phyloP scores from a whole-genome alignment of 2,113 vertebrate genomes.

The Perca flavescens region DNA sequence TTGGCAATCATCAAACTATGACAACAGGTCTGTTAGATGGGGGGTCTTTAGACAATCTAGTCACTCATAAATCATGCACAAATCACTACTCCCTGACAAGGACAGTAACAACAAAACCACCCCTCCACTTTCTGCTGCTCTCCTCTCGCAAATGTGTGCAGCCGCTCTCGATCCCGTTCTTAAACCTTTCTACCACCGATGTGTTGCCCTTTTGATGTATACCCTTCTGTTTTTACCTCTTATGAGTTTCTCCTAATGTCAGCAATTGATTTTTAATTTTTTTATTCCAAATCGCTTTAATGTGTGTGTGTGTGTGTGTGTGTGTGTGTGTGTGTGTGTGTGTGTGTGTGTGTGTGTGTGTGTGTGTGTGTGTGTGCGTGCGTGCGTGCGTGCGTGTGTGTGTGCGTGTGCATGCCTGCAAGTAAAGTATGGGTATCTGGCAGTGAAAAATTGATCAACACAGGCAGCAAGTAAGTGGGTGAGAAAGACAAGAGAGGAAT shows the following conservation, averaged over 20 bases:
- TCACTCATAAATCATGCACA: constrained; percentile 61
- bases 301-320: too few relatives aligned
- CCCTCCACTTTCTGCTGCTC: constrained; percentile 45
- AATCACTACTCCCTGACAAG: constrained; percentile 53
- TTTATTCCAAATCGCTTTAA: too few relatives aligned
- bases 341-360: constrained; percentile 40
- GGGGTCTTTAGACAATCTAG: constrained; percentile 39
- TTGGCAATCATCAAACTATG: constrained; percentile 22
- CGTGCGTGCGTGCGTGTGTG: constrained; percentile 37
- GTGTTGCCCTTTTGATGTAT: too few relatives aligned
- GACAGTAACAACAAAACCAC: constrained; percentile 57
- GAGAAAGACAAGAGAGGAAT: constrained; percentile 54
- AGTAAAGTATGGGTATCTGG: constrained; percentile 58
- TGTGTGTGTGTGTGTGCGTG: constrained; percentile 16
- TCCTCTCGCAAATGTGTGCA: constrained; percentile 46
- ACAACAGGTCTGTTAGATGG: constrained; percentile 38
- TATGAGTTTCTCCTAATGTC: too few relatives aligned
- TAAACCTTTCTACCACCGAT: too few relatives aligned
- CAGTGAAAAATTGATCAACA: constrained; percentile 68
- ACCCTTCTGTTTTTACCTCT: too few relatives aligned
- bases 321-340: constrained; percentile 25
- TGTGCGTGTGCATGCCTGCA: constrained; percentile 20
- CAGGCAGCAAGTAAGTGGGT: constrained; percentile 67
- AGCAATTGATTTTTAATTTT: too few relatives aligned
- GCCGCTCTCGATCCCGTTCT: too few relatives aligned